Conservation (phyloP, 2,113 vertebrate genomes). For the Pimephales promelas region DNA sequence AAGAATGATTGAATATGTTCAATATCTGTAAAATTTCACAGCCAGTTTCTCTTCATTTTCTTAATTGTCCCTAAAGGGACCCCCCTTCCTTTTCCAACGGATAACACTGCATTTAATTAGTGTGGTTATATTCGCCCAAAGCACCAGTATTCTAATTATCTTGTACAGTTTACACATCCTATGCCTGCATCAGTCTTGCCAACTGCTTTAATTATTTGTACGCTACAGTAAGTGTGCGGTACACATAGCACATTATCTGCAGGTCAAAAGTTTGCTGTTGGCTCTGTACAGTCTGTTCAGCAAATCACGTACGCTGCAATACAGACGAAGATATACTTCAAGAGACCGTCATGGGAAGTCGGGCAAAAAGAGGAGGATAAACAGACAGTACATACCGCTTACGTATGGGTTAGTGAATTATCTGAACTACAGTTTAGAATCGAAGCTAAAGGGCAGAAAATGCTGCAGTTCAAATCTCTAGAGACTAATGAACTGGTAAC, state of each 20-base stretch:
- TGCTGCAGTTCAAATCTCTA: conserved; percentile 3
- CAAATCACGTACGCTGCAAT: background rate
- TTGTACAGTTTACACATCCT: conserved; percentile 50
- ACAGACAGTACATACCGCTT: background rate
- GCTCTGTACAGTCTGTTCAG: conserved; percentile 15
- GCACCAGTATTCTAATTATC: conserved; percentile 57
- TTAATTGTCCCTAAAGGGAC: conserved; percentile 47
- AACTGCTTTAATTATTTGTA: conserved; percentile 60
- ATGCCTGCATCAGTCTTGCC: conserved; percentile 31
- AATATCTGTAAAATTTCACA: conserved; percentile 21
- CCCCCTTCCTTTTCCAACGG: conserved; percentile 30
- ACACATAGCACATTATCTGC: conserved; percentile 36
- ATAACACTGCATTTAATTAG: conserved; percentile 56
- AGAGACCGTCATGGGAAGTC: conserved; percentile 1
- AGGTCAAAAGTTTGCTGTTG: conserved; percentile 15
- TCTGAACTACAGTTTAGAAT: background rate
- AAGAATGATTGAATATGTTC: background rate
- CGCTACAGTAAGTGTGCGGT: conserved; percentile 40
- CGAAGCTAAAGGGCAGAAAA: background rate
- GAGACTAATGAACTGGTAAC: conserved; percentile 30
- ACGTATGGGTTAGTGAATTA: background rate
- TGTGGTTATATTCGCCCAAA: conserved; percentile 53
- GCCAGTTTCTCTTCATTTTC: conserved; percentile 23
- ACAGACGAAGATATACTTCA: background rate
- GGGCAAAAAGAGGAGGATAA: background rate